Evolutionary conservation across 1,140 invertebrate species (phyloP), one percentile per base, ranked within the genome.

Genomic region (Hylaeus anthracinus): DNA sequence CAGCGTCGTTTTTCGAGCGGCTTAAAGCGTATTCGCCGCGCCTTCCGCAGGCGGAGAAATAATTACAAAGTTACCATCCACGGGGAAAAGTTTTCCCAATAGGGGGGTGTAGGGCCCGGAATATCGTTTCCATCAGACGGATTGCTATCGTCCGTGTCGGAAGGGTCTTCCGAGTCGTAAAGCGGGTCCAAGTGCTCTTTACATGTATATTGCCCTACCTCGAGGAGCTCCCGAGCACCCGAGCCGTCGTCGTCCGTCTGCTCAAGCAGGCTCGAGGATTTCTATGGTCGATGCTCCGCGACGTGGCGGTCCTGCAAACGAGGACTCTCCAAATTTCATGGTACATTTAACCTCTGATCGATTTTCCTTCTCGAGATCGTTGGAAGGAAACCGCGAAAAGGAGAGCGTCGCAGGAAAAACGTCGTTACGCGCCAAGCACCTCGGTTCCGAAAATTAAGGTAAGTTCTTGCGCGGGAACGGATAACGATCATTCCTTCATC

Each of bases 281-380:
- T 81, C 66, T 79, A 80, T 14, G 61, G 37, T 65, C 39, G 51
- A 75, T 56, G 73, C 39, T 26, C 5, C 51, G 61, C 51, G 63
- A 56, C 73, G 37, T 10, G 48, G 6, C 39, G 60, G 3, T 43
- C 74, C 37, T 14, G 53, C 63, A 53, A 66, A 58, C 64, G 55
- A 60, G 74, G 15, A 51, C 45, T 64, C 73, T 58, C 67, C 72
- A 76, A 89, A 90, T 89, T 90, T 90, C 80, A 90, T 82, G 89
- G 79, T 69, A 87, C 88, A 86, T 90, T 90, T 87, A 81, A 72
- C 83, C 79, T 58, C 70, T 74, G 84, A 90, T 81, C 88, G 88
- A 90, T 89, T 88, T 78, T 70, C 77, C 39, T 66, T 45, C 15
- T 5, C 12, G 58, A 8, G 45, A 78, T 60, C 61, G 37, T n/a